Conservation (phyloP, 2,888 invertebrate species). For the Stegana nigrithorax region DNA sequence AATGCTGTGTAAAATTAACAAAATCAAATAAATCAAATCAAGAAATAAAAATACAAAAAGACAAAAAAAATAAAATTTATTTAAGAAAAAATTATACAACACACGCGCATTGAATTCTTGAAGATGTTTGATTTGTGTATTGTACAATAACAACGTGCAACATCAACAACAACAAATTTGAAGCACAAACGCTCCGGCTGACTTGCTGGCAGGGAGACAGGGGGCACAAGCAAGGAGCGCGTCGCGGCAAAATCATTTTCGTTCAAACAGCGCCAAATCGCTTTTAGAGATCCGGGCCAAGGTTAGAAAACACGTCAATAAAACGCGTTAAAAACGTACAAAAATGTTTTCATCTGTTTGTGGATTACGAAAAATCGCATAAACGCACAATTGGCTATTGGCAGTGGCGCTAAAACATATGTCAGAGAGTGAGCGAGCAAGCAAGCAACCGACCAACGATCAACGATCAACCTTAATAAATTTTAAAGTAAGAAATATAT, state of each 20-base stretch:
- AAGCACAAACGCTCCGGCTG: no score
- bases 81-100: conserved; percentile 24
- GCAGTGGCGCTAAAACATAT: no score
- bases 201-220: no score
- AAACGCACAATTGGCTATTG: conserved; percentile 36
- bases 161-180: neutral
- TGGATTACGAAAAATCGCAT: conserved; percentile 37
- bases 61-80: conserved; percentile 2
- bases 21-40: conserved; percentile 9
- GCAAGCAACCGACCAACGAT: neutral
- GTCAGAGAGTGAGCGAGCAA: neutral
- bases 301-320: conserved; percentile 66
- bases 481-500: neutral
- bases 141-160: neutral
- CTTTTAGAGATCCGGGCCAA: conserved; percentile 63
- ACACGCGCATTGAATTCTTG: conserved; percentile 52
- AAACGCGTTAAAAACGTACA: conserved; percentile 45
- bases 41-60: conserved; percentile 35
- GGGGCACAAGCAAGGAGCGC: no score
- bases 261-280: conserved; percentile 25
- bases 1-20: neutral
- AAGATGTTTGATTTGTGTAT: conserved; percentile 47
- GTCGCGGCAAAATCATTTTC: conserved; percentile 7
- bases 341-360: no score
- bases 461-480: neutral